phyloP scores from a whole-genome alignment of 2,797 vertebrate genomes.

The Odontamblyopus lacepedii region DNA sequence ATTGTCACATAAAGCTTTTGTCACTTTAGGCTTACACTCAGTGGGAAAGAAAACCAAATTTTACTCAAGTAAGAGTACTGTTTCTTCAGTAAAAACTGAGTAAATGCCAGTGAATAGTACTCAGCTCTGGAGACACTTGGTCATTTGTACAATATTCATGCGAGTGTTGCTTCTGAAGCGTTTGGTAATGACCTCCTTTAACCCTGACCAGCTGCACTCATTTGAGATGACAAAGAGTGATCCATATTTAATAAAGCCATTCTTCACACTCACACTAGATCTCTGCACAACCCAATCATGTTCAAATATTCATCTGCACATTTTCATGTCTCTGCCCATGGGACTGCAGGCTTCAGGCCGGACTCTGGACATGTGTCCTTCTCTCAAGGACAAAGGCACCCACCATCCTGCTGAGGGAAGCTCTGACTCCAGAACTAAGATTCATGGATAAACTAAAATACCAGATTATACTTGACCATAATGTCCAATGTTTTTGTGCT shows the following conservation, averaged over 20 bases:
- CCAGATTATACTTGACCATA: too few species aligned
- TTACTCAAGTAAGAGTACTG: too few species aligned
- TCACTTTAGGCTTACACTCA: too few species aligned
- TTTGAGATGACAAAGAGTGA: conserved; percentile 8
- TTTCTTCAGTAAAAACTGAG: too few species aligned
- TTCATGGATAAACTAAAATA: too few species aligned
- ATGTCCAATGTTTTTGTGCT: too few species aligned
- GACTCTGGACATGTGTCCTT: neutral
- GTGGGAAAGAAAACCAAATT: too few species aligned
- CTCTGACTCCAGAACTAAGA: neutral
- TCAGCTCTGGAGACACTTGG: neutral
- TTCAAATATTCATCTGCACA: conserved; percentile 8
- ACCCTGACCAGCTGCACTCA: conserved; percentile 16
- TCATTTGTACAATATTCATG: neutral
- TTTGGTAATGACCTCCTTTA: conserved; percentile 30
- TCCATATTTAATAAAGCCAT: conserved; percentile 30
- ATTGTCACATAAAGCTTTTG: too few species aligned
- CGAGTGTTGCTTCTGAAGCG: neutral
- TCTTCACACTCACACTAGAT: conserved; percentile 16
- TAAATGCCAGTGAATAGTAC: too few species aligned
- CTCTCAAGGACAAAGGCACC: neutral
- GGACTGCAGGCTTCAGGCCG: neutral
- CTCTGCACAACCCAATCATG: neutral
- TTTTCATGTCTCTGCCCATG: conserved; percentile 20
- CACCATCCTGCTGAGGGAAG: neutral